A percentile compares a stretch with the other conserved stretches of the same genome.
These are phyloP conservation scores for Harpalus rufipes DNA, from an alignment of 2,888 invertebrate genomes.

Conservation along the genomic window DNA sequence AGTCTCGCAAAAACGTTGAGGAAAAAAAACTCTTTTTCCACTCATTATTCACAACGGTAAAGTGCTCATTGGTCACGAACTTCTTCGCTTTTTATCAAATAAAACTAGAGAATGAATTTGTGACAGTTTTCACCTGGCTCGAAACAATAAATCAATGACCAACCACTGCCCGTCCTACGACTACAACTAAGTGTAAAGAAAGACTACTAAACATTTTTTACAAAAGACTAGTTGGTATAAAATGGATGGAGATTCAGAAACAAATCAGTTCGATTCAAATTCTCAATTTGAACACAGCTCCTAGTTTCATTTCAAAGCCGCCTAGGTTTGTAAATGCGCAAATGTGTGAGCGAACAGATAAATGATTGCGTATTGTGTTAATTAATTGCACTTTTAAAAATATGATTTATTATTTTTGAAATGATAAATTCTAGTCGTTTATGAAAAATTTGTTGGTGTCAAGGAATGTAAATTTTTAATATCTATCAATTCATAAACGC, in stretches of 20 bases:
- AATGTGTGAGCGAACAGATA: not conserved
- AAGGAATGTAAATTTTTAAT: not conserved
- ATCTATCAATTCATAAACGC: not conserved
- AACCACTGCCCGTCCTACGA: slow-evolving; percentile 5
- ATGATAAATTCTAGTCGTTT: not conserved
- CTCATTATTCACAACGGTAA: slow-evolving; percentile 48
- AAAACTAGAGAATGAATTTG: slow-evolving; percentile 35
- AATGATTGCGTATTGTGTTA: not conserved
- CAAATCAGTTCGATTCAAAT: slow-evolving; percentile 42
- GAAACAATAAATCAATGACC: slow-evolving; percentile 45
- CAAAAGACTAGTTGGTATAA: slow-evolving; percentile 16
- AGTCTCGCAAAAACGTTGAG: not conserved
- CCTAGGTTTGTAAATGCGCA: slow-evolving; percentile 15
- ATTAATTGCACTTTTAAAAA: not conserved
- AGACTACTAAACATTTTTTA: slow-evolving; percentile 14
- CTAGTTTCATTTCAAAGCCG: not conserved
- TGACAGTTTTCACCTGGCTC: slow-evolving; percentile 56
- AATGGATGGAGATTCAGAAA: not conserved
- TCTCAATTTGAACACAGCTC: slow-evolving; percentile 44
- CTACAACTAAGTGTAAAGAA: not conserved
- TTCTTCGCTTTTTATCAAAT: slow-evolving; percentile 41
- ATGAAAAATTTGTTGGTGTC: not conserved
- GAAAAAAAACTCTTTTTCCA: slow-evolving; percentile 41
- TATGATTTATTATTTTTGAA: not conserved
- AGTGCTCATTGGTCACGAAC: slow-evolving; percentile 51